A percentile compares a stretch with the other conserved stretches of the same genome.
These are phyloP conservation scores for Cheilosia grossa DNA, from an alignment of 2,888 invertebrate species.

Conservation along the genomic window DNA sequence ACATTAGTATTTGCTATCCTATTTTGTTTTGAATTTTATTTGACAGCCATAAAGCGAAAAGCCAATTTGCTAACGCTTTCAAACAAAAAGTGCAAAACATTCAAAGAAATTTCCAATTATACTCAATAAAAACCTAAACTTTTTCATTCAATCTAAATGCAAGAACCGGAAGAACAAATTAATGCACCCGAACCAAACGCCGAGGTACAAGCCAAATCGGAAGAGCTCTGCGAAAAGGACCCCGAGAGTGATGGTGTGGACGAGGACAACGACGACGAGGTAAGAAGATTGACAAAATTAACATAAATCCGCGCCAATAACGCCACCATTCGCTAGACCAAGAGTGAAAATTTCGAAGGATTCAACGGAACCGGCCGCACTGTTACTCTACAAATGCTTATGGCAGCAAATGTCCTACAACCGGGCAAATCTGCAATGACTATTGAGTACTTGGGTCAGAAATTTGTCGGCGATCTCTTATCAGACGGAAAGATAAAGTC, in stretches of 20 bases:
- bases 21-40: slow-evolving; percentile 67
- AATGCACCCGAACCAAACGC: slow-evolving; percentile 36
- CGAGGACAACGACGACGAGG: slow-evolving; percentile 85
- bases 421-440: slow-evolving; percentile 93
- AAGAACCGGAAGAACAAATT: slow-evolving; percentile 68
- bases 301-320: slow-evolving; percentile 46
- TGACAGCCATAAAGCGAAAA: slow-evolving; percentile 72
- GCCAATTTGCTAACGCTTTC: slow-evolving; percentile 68
- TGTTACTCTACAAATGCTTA: slow-evolving; percentile 93
- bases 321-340: slow-evolving; percentile 64
- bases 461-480: slow-evolving; percentile 93
- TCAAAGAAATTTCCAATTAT: slow-evolving; percentile 46
- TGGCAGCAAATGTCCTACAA: slow-evolving; percentile 92
- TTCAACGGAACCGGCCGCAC: slow-evolving; percentile 85
- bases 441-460: slow-evolving; percentile 96
- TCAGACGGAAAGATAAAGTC: slow-evolving; percentile 94
- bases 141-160: slow-evolving; percentile 50
- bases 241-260: slow-evolving; percentile 85
- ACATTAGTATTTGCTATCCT: slow-evolving; percentile 11
- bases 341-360: slow-evolving; percentile 82
- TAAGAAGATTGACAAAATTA: slow-evolving; percentile 72
- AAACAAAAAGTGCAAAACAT: slow-evolving; percentile 70
- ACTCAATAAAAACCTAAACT: slow-evolving; percentile 48
- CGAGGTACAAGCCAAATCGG: slow-evolving; percentile 51
- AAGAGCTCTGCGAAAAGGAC: slow-evolving; percentile 82